These are phyloP conservation scores for Anhinga rufa DNA, from an alignment of 2,113 vertebrate genomes.

Conservation along the genomic window DNA sequence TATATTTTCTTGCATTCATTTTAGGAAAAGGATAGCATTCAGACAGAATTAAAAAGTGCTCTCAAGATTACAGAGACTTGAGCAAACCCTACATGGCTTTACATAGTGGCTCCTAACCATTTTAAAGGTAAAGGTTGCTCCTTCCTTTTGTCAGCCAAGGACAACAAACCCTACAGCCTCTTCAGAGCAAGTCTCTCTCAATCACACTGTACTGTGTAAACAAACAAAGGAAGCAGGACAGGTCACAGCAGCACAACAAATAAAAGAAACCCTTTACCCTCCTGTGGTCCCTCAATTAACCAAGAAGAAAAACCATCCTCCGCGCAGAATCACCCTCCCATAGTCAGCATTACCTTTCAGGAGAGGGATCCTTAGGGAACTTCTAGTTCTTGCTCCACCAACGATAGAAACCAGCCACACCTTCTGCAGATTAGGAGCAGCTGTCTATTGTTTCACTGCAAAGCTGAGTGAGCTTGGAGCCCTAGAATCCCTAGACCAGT, in stretches of 20 bases:
- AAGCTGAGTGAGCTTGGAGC: neutral
- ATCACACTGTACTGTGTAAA: neutral
- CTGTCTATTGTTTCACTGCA: neutral
- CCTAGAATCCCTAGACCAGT: neutral
- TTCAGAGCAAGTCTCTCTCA: neutral
- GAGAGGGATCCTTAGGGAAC: neutral
- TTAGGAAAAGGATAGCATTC: neutral
- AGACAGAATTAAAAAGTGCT: neutral
- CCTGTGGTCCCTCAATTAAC: neutral
- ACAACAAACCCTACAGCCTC: neutral
- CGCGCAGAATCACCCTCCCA: neutral
- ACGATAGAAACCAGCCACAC: neutral
- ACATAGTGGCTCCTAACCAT: neutral
- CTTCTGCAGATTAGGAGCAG: neutral
- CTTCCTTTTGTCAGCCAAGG: neutral
- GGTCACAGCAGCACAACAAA: neutral
- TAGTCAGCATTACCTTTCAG: neutral
- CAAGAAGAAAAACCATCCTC: neutral
- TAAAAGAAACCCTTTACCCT: neutral
- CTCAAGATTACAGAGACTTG: neutral
- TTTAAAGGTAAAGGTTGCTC: neutral
- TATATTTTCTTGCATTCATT: neutral
- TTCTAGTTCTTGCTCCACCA: neutral
- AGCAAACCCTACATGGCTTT: neutral
- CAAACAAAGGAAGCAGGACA: neutral